Evolutionary conservation across 1,140 invertebrate genomes (phyloP), one percentile per base, ranked within the genome.

Genomic region (Conus betulinus): DNA sequence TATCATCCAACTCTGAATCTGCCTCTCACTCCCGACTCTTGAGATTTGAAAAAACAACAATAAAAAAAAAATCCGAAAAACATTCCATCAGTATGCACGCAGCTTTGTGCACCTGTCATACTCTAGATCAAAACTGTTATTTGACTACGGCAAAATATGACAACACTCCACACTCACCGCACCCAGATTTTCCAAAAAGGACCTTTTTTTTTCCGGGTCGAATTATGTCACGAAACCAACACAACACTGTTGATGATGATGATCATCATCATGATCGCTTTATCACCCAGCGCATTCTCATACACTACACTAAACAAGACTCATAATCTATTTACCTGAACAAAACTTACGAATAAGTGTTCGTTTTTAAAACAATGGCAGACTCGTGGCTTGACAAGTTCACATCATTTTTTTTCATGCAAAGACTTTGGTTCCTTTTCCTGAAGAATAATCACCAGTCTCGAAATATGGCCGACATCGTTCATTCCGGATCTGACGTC

Each of bases 401-500:
- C 7, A 27, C 25, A 79, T 25, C 39, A 39, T 39, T 39, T 25
- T 23, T 51, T 51, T 55, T 51, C 53, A 52, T 51, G 79, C 15
- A 3, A 81, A 20, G 27, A 51, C 23, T 81, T 78, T 23, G 79
- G 79, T 51, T 81, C 17, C 10, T 81, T 39, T 23, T 51, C 6
- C 13, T 51, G 39, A 51, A 78, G 11, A 51, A 78, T 52, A 13
- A 81, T 81, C 79, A 81, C 79, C 79, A 81, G 79, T 53, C 20
- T 23, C 51, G 39, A 53, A 81, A 81, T 51, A 81, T 81, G 79
- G 79, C 79, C 79, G 79, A 81, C 79, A 81, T 81, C 51, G 51
- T 39, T 53, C 51, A 53, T 53, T 53, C 79, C 79, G 79, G 79
- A 81, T 81, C 79, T 81, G 39, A 81, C 79, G 79, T 81, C 79